Evolutionary conservation across 2,113 vertebrate genomes (phyloP).

Genomic region (Cepphus grylle): DNA sequence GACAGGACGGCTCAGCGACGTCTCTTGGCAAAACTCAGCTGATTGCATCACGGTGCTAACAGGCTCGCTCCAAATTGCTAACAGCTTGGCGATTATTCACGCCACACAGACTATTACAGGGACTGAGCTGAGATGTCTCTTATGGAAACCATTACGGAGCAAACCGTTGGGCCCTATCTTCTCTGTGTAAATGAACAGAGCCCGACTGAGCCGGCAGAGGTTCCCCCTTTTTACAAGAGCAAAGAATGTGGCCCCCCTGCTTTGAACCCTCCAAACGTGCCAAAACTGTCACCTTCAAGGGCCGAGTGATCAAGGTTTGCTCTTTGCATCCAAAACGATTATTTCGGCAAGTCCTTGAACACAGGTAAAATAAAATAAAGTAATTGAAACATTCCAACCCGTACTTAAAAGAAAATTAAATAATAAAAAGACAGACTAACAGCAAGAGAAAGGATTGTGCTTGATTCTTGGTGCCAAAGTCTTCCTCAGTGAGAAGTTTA

Average conservation of each 20-base stretch:
- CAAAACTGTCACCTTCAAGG: constrained; percentile 10
- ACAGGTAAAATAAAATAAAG: not conserved
- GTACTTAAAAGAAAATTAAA: not conserved
- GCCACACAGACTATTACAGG: not conserved
- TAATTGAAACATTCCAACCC: not conserved
- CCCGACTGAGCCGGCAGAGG: not conserved
- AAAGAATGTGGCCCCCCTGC: not conserved
- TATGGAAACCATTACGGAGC: constrained; percentile 37
- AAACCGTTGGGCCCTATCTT: not conserved
- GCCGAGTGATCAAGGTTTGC: not conserved
- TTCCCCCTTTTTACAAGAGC: not conserved
- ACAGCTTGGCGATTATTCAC: not conserved
- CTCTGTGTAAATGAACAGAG: not conserved
- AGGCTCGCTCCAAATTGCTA: constrained; percentile 21
- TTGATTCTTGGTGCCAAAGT: not conserved
- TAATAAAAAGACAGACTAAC: not conserved
- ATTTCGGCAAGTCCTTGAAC: not conserved
- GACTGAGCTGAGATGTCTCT: not conserved
- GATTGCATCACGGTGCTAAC: not conserved
- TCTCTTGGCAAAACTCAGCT: not conserved
- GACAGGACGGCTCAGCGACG: fast-evolving
- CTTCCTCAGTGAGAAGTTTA: not conserved
- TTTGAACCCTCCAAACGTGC: not conserved
- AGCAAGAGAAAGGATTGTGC: not conserved
- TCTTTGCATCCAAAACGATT: not conserved